Conservation (phyloP, 2,888 invertebrate genomes). For the Synergus laeviventris region DNA sequence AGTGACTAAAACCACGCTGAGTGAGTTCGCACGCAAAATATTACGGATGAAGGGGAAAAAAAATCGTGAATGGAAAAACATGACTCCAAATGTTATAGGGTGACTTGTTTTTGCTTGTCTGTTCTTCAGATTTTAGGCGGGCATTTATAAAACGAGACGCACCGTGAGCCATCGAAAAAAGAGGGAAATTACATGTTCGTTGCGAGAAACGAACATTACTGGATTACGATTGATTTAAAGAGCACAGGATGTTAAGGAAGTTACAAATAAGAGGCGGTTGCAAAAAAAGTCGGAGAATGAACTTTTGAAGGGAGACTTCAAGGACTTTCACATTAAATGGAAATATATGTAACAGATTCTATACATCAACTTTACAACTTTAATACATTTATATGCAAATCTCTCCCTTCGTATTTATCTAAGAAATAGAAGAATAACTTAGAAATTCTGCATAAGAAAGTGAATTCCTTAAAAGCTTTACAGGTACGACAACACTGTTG, state of each 20-base stretch:
- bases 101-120: background rate
- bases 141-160: conserved; percentile 13
- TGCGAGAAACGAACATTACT: conserved; percentile 23
- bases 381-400: too few relatives aligned
- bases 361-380: too few relatives aligned
- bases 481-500: too few relatives aligned
- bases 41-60: conserved; percentile 48
- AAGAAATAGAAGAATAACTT: too few relatives aligned
- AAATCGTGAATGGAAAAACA: conserved; percentile 31
- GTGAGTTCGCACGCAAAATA: conserved; percentile 57
- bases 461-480: too few relatives aligned
- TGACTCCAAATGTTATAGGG: conserved; percentile 28
- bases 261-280: conserved; percentile 20
- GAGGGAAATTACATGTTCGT: conserved; percentile 34
- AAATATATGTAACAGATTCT: too few relatives aligned
- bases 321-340: too few relatives aligned
- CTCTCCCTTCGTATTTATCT: background rate
- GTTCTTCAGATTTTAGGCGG: background rate
- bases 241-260: conserved; percentile 31
- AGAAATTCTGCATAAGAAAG: too few relatives aligned
- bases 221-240: conserved; percentile 38
- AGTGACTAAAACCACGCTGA: conserved; percentile 51
- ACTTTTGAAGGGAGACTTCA: background rate
- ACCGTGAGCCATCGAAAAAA: conserved; percentile 10
- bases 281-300: conserved; percentile 21